Conservation (phyloP, 2,113 vertebrate species). For the Chauna torquata region DNA sequence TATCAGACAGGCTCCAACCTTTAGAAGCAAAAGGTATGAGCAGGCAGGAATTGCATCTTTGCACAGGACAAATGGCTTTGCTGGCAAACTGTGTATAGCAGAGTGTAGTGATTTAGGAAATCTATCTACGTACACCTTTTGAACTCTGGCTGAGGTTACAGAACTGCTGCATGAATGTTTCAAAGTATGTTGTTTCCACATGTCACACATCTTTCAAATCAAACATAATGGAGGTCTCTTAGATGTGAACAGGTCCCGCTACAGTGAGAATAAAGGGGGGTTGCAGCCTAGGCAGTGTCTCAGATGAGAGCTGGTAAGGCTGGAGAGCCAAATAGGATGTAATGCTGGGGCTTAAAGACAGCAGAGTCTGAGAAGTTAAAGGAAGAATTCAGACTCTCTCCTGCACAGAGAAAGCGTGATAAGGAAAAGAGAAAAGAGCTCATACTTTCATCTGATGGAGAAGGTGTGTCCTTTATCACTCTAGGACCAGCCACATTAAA, state of each 20-base stretch:
- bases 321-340: not conserved
- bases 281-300: not conserved
- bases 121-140: not conserved
- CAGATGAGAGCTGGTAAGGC: slow-evolving; percentile 1
- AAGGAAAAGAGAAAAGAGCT: not conserved
- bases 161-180: slow-evolving; percentile 24
- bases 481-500: not conserved
- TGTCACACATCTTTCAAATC: slow-evolving; percentile 13
- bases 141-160: slow-evolving; percentile 27
- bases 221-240: not conserved
- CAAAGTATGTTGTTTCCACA: slow-evolving; percentile 22
- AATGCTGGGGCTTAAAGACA: not conserved
- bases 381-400: not conserved
- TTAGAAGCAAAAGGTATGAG: slow-evolving; percentile 28
- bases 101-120: not conserved
- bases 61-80: not conserved
- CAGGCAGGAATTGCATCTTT: not conserved
- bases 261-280: not conserved
- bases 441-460: not conserved
- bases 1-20: slow-evolving; percentile 10
- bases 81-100: not conserved
- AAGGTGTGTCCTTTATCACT: not conserved
- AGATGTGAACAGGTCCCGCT: not conserved
- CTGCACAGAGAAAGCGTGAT: not conserved
- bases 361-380: not conserved